Conservation (phyloP, 2,888 invertebrate species). For the Strigamia maritima region DNA sequence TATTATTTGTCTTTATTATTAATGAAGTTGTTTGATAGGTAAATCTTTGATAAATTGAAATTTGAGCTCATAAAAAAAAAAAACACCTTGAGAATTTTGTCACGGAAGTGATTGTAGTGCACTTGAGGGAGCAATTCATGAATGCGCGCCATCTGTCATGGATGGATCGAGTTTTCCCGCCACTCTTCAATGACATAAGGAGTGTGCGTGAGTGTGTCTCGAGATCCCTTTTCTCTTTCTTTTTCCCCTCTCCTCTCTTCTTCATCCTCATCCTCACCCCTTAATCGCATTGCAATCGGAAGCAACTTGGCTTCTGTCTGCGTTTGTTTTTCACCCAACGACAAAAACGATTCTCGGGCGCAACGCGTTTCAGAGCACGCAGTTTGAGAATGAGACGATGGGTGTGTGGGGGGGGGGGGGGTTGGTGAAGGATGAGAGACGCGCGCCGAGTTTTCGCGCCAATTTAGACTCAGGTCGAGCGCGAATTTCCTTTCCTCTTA, state of each 20-base stretch:
- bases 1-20: neutral
- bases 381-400: neutral
- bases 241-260: neutral
- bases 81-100: neutral
- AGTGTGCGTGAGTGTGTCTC: neutral
- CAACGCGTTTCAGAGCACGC: too few species aligned
- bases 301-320: conserved; percentile 26
- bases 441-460: conserved; percentile 24
- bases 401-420: neutral
- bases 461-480: conserved; percentile 13
- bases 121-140: conserved; percentile 34
- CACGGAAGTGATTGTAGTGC: conserved; percentile 25
- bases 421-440: neutral
- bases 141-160: conserved; percentile 31
- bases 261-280: neutral
- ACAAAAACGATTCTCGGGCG: conserved; percentile 20
- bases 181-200: conserved; percentile 4
- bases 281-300: conserved; percentile 32
- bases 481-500: conserved; percentile 17
- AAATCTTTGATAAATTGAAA: conserved; percentile 29
- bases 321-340: conserved; percentile 29
- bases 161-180: conserved; percentile 30
- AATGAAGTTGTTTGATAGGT: neutral
- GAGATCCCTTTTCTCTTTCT: neutral
- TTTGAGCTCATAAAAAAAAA: neutral